Base-by-base conservation (phyloP, 64 coral and sea anemone species). In the Hydrozoanthus tunicans region DNA sequence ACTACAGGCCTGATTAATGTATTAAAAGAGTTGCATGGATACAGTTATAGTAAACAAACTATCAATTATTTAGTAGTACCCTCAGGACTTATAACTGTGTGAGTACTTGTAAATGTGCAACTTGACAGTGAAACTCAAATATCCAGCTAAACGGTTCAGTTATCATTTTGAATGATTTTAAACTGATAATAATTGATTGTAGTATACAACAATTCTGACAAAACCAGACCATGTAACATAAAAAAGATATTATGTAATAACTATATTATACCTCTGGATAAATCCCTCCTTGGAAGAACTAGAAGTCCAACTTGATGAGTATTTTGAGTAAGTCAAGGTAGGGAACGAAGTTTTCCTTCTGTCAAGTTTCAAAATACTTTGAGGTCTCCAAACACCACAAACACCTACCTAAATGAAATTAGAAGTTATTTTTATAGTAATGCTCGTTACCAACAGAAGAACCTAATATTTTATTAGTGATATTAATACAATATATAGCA, bases 301-400 rank as follows among this genome's bases (percentile, higher is more conserved):
- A 74, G 9, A 24, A 14, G 67, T 60, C 56, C 54, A 72, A 10
- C 73, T 67, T 11, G 15, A 9, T 58, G 10, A 58, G 15, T 25
- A 25, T 7, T 58, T 58, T 58, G 68, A 72, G 27, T 5, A 67
- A 14, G 17, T 53, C 81, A 70, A 7, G 15, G 58, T 73, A 3
- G 52, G 53, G 8, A 10, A 8, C 9, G 54, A 73, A 26, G 5
- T 9, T 58, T 58, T 88, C 66, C 68, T 88, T 73, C 23, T 20
- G 53, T 88, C 68, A 88, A 74, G 69, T 25, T 73, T 88, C 23
- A 59, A 51, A 7, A 14, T 4, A 73, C 56, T 61, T 54, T 59
- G 8, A 15, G 84, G 68, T 73, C 13, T 88, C 84, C 84, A 88
- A 60, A 74, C 69, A 88, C 23, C 84, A 59, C 15, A 25, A 82